A percentile compares a stretch with the other conserved stretches of the same genome.
These are phyloP conservation scores for Ophion ellenae DNA, from an alignment of 2,888 invertebrate species.

Conservation along the genomic window DNA sequence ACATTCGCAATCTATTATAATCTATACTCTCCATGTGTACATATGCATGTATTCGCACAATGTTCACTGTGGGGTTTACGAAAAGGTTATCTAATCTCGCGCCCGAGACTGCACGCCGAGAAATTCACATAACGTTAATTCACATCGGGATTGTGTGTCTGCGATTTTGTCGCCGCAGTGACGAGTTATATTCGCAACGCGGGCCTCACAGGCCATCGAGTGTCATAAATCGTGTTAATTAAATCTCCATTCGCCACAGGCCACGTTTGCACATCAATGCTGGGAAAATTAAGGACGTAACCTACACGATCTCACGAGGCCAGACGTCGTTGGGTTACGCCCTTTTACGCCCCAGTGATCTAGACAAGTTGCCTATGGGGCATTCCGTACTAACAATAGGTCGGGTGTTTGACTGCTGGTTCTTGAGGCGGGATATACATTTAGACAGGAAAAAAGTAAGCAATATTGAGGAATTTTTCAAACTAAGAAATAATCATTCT, in stretches of 20 bases:
- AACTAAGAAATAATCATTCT: too few species aligned
- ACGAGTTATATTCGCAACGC: slow-evolving; percentile 53
- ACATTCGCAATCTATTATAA: background rate
- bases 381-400: too few species aligned
- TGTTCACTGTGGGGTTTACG: slow-evolving; percentile 30
- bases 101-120: slow-evolving; percentile 55
- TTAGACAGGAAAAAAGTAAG: too few species aligned
- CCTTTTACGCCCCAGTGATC: background rate
- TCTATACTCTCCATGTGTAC: background rate
- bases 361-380: background rate
- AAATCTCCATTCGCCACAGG: slow-evolving; percentile 72
- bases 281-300: slow-evolving; percentile 21
- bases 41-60: slow-evolving; percentile 6
- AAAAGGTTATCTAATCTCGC: slow-evolving; percentile 63
- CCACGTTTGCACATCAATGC: slow-evolving; percentile 7
- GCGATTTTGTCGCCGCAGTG: slow-evolving; percentile 56
- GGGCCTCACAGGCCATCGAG: slow-evolving; percentile 61
- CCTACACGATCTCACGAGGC: background rate
- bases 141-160: slow-evolving; percentile 34
- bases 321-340: background rate
- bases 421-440: too few species aligned
- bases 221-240: slow-evolving; percentile 78
- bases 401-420: too few species aligned
- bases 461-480: too few species aligned
- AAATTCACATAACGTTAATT: slow-evolving; percentile 67